Evolutionary conservation across 2,797 vertebrate genomes (phyloP).

Genomic region (Leucoraja ocellata): DNA sequence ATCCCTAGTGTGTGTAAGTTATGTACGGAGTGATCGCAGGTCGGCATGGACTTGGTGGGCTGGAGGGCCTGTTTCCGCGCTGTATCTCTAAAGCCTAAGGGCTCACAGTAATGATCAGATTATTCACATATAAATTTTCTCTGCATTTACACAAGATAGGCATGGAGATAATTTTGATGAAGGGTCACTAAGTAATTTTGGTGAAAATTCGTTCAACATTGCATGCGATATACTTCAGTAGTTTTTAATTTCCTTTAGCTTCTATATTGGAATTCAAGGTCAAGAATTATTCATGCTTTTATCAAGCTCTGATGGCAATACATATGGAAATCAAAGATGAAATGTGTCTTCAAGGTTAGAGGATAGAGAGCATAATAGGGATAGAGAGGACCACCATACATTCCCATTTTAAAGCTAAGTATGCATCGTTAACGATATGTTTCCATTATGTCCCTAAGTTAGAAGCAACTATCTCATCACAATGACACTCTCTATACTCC

Average conservation of each 20-base stretch:
- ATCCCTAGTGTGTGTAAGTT: too few species aligned
- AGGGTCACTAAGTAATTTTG: not conserved
- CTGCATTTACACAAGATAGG: not conserved
- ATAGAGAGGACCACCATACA: not conserved
- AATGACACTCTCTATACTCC: not conserved
- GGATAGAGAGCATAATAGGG: not conserved
- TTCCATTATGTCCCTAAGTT: not conserved
- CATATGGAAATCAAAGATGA: not conserved
- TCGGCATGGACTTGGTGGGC: too few species aligned
- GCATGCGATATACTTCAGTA: not conserved
- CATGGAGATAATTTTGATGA: not conserved
- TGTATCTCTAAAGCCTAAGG: too few species aligned
- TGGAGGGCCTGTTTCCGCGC: too few species aligned
- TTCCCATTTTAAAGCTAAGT: not conserved
- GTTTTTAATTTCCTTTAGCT: not conserved
- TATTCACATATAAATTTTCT: not conserved
- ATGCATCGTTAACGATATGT: not conserved
- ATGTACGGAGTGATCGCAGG: too few species aligned
- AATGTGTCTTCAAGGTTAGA: not conserved
- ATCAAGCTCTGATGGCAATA: not conserved
- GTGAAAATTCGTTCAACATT: not conserved
- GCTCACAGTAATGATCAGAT: not conserved
- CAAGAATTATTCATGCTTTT: not conserved
- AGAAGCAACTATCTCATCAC: not conserved
- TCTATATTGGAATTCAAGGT: not conserved